Evolutionary conservation across 1,140 invertebrate species (phyloP), one percentile per base, ranked within the genome.

Genomic region (Drosophila obscura): DNA sequence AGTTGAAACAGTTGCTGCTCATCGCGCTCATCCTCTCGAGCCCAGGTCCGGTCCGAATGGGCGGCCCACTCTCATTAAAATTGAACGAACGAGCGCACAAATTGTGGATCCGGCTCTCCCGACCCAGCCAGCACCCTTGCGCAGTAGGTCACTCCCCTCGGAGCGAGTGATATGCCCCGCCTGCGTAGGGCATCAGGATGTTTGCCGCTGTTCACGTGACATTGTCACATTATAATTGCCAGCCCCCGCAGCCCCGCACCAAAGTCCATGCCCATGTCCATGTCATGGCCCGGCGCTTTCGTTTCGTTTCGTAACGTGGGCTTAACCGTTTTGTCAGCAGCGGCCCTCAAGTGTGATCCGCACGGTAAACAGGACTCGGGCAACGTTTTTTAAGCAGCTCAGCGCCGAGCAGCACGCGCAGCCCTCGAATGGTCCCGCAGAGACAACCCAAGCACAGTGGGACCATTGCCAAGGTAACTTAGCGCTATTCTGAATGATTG

Each of bases 1-100:
- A 85, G 81, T 85, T 67, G 79, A 88, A 87, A 87, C 82, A 85
- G 82, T 85, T 85, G 78, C 82, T 85, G 74, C 82, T 61, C 69
- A 52, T 68, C 52, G 65, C 56, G 55, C 75, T 63, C 75, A 79
- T 67, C 73, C 60, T 51, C 22, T 39, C 31, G 31, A 50, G 50
- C 19, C 35, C 55, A 31, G 22, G 15, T 45, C 57, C 56, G 57
- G 60, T 31, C 55, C 59, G 61, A 48, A 31, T 24, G 58, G 56
- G 7, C 51, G 31, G 46, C 45, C 63, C 69, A 28, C 53, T 75
- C 76, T 88, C 83, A 88, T 88, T 88, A 88, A 88, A 88, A 88
- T 83, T 80, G 75, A 88, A 88, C 83, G 66, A 88, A 52, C 83
- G 76, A 88, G 60, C 83, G 83, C 66, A 88, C 83, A 88, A 61